phyloP scores from a whole-genome alignment of 2,888 invertebrate species.

The Adineta ricciae region DNA sequence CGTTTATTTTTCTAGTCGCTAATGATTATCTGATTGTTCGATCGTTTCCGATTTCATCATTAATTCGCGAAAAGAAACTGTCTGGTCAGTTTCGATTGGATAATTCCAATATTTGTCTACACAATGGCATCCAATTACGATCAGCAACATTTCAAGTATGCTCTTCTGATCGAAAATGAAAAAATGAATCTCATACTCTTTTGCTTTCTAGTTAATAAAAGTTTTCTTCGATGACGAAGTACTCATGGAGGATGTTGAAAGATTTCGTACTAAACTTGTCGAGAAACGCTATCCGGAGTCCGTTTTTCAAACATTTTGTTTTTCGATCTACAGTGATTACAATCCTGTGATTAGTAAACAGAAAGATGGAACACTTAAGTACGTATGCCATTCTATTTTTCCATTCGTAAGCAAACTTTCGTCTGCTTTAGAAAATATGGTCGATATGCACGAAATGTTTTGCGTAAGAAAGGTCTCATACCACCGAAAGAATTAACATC shows the following conservation, averaged over 20 bases:
- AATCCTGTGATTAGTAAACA: slow-evolving; percentile 61
- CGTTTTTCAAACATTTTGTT: slow-evolving; percentile 69
- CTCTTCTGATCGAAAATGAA: neutral
- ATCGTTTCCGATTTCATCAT: slow-evolving; percentile 78
- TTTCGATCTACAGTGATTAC: slow-evolving; percentile 8
- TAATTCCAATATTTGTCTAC: slow-evolving; percentile 66
- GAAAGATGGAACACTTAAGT: slow-evolving; percentile 81
- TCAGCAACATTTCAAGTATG: slow-evolving; percentile 80
- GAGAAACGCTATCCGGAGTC: slow-evolving; percentile 76
- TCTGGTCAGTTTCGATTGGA: neutral
- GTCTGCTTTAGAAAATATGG: neutral
- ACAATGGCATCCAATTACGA: slow-evolving; percentile 80
- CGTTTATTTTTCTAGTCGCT: too few species aligned
- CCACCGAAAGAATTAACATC: slow-evolving; percentile 6
- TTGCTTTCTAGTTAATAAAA: slow-evolving; percentile 55
- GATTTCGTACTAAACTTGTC: slow-evolving; percentile 70
- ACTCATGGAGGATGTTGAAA: slow-evolving; percentile 74
- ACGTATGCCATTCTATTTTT: slow-evolving; percentile 37
- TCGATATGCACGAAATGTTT: slow-evolving; percentile 14
- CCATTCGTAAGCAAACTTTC: too few species aligned
- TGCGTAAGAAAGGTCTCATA: slow-evolving; percentile 30
- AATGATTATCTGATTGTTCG: slow-evolving; percentile 84
- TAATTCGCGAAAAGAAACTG: slow-evolving; percentile 87
- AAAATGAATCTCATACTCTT: neutral
- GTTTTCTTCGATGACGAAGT: slow-evolving; percentile 90